A percentile compares a stretch with the other conserved stretches of the same genome.
phyloP scores from a whole-genome alignment of 2,113 vertebrate species.

The Fulmarus glacialis region DNA sequence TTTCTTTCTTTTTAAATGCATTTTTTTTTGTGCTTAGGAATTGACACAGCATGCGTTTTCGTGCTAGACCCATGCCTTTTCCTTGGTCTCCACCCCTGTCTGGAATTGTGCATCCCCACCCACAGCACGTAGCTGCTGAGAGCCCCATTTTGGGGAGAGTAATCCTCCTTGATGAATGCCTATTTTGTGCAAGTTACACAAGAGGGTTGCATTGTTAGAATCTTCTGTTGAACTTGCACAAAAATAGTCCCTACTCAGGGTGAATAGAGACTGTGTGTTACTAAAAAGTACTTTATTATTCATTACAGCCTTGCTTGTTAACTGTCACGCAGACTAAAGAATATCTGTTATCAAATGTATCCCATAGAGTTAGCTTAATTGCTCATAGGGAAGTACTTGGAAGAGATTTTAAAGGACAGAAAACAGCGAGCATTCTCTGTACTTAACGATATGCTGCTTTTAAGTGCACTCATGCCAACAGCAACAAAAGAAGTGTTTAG shows the following conservation, averaged over 20 bases:
- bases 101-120: constrained; percentile 72
- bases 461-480: constrained; percentile 68
- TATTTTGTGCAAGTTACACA: constrained; percentile 76
- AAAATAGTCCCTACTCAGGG: constrained; percentile 72
- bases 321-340: constrained; percentile 66
- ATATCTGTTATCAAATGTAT: constrained; percentile 74
- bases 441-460: constrained; percentile 70
- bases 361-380: constrained; percentile 66
- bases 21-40: constrained; percentile 52
- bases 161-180: constrained; percentile 75
- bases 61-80: constrained; percentile 54
- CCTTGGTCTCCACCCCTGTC: constrained; percentile 73
- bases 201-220: constrained; percentile 73
- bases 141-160: constrained; percentile 63
- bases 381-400: constrained; percentile 68
- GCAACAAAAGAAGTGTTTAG: constrained; percentile 75
- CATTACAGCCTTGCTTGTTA: constrained; percentile 67
- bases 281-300: constrained; percentile 73
- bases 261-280: constrained; percentile 71
- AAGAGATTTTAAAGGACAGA: constrained; percentile 68
- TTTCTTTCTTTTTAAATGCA: neutral
- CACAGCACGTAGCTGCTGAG: constrained; percentile 68
- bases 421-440: constrained; percentile 72
- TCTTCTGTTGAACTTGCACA: constrained; percentile 73
- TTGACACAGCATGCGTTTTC: constrained; percentile 64